These are phyloP conservation scores for Gila orcuttii DNA, from an alignment of 2,113 vertebrate genomes.

Conservation along the genomic window DNA sequence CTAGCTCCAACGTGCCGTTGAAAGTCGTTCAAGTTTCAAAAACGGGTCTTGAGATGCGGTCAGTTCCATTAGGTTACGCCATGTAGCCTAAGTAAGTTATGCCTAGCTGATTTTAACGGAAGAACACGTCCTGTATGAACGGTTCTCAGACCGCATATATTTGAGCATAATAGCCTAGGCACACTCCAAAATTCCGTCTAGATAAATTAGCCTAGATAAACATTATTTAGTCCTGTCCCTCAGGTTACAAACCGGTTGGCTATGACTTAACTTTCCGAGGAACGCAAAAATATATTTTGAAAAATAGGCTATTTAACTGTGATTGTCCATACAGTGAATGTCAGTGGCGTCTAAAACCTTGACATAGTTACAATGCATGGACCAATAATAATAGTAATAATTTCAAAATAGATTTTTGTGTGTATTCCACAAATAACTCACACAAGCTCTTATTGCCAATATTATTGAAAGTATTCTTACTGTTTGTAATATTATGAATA, in stretches of 20 bases:
- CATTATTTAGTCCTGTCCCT: too few species aligned
- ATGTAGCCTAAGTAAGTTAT: background rate
- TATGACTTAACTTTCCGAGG: background rate
- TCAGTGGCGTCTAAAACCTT: background rate
- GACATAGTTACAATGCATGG: too few species aligned
- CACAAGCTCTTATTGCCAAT: background rate
- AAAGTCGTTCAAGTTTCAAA: background rate
- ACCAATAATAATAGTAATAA: background rate
- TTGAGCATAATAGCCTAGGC: background rate
- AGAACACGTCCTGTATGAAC: background rate
- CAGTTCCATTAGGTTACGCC: background rate
- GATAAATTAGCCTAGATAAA: too few species aligned
- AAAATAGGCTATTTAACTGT: background rate
- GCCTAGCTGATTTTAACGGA: background rate
- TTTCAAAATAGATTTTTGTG: too few species aligned
- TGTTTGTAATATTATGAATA: background rate
- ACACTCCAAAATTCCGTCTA: background rate
- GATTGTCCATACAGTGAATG: background rate
- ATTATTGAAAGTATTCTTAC: background rate
- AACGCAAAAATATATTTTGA: background rate
- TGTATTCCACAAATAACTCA: background rate
- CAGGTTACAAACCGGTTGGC: too few species aligned
- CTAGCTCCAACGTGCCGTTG: background rate
- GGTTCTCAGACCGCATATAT: background rate
- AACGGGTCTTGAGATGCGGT: background rate